phyloP scores from a whole-genome alignment of 2,113 vertebrate species.

The Rhombomys opimus region DNA sequence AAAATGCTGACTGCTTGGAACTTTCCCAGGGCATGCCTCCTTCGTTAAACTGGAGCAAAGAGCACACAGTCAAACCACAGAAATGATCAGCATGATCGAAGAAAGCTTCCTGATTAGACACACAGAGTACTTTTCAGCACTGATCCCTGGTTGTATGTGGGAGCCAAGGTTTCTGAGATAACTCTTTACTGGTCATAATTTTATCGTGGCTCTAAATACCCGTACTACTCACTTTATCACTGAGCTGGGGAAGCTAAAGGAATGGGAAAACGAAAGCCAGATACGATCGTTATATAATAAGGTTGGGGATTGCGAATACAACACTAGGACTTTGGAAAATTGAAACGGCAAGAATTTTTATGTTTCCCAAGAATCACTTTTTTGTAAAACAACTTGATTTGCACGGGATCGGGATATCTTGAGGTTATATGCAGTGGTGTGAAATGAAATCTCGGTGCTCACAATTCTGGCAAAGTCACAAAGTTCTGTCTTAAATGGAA shows the following conservation, averaged over 20 bases:
- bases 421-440: slow-evolving; percentile 10
- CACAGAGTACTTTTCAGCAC: slow-evolving; percentile 52
- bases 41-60: slow-evolving; percentile 11
- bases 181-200: neutral
- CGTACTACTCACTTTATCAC: slow-evolving; percentile 15
- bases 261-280: slow-evolving; percentile 42
- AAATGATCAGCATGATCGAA: slow-evolving; percentile 14
- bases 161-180: slow-evolving; percentile 53
- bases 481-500: slow-evolving; percentile 53
- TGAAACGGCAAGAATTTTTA: neutral
- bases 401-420: slow-evolving; percentile 38
- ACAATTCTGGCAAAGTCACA: slow-evolving; percentile 50
- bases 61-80: slow-evolving; percentile 2
- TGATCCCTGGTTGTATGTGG: slow-evolving; percentile 8
- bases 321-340: neutral
- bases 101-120: slow-evolving; percentile 59
- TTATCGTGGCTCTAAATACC: slow-evolving; percentile 47
- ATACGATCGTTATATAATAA: slow-evolving; percentile 32
- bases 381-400: slow-evolving; percentile 64
- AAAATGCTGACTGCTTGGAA: slow-evolving; percentile 23
- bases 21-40: slow-evolving; percentile 1
- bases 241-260: slow-evolving; percentile 13
- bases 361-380: slow-evolving; percentile 37
- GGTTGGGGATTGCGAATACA: neutral
- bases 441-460: slow-evolving; percentile 44